Base-by-base conservation (phyloP, 2,113 vertebrate species). In the Pteruthius melanotis region DNA sequence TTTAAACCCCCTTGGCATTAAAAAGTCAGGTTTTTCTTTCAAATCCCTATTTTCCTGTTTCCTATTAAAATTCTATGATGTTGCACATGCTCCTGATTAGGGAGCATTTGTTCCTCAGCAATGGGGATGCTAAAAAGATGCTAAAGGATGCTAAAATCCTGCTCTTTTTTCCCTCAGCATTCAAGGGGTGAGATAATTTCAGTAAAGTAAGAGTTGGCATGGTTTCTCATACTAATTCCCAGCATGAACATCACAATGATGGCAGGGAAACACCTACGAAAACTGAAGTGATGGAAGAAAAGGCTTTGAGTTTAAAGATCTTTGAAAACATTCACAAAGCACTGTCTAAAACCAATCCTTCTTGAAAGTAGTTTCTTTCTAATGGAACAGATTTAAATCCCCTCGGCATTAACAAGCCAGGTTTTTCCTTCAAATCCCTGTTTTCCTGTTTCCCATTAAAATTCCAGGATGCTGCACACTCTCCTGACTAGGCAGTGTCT, bases 391-490 rank as follows among this genome's bases (percentile, higher is more conserved):
- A 59, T 47, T 87, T 70, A 65, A 56, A 33, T 65, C 45, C 45
- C 30, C 27, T 93, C 13, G 26, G 7, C 27, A 56, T 60, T 31
- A 78, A 54, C 9, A 28, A 71, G 18, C 9, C 39, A 20, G 19
- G 7, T 54, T 76, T 24, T 60, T 27, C 44, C 70, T 59, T 44
- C 72, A 39, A 20, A 64, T 20, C 69, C 11, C 19, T 5, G 1
- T 47, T 89, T 74, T n/a, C 23, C 50, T 69, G 31, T 16, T 17
- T 61, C 60, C 56, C 47, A 0, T 18, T 20, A 9, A 49, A 87
- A 47, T 30, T 18, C 20, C 2, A 1, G 26, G 23, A 0, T 20
- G 20, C 3, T 37, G 17, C 27, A 19, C 35, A 4, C 0, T 6
- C 30, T 83, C 26, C 8, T 11, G 52, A 6, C 28, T 0, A 45